Evolutionary conservation across 2,888 invertebrate genomes (phyloP).

Genomic region (Reticulitermes lucifugus): DNA sequence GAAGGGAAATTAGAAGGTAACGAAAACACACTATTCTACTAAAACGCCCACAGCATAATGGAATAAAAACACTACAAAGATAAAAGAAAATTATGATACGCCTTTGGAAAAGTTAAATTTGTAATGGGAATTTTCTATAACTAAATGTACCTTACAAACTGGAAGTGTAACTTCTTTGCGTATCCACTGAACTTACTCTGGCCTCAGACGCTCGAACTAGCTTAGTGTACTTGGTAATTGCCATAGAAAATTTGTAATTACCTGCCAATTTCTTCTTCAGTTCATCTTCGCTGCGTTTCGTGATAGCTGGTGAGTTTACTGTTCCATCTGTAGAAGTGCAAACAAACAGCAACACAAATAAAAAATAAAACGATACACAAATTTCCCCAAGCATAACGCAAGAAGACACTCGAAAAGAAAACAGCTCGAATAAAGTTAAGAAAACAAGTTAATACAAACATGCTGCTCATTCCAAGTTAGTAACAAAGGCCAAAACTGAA

Average conservation of each 20-base stretch:
- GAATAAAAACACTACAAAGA: background rate
- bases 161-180: too few species aligned
- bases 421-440: background rate
- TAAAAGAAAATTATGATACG: background rate
- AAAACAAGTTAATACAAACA: too few species aligned
- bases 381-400: conserved; percentile 49
- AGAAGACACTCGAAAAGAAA: background rate
- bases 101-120: background rate
- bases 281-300: conserved; percentile 56
- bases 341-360: conserved; percentile 41
- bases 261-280: conserved; percentile 56
- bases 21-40: background rate
- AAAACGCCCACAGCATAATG: background rate
- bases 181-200: too few species aligned
- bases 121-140: too few species aligned
- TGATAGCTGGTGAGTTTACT: conserved; percentile 32
- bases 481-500: too few species aligned
- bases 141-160: too few species aligned
- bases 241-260: conserved; percentile 47
- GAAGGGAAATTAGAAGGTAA: background rate
- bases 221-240: too few species aligned
- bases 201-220: too few species aligned
- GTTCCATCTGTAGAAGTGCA: conserved; percentile 61
- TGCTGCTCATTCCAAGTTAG: too few species aligned
- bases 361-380: conserved; percentile 52